Evolutionary conservation across 2,888 invertebrate genomes (phyloP).

Genomic region (Patella pellucida): DNA sequence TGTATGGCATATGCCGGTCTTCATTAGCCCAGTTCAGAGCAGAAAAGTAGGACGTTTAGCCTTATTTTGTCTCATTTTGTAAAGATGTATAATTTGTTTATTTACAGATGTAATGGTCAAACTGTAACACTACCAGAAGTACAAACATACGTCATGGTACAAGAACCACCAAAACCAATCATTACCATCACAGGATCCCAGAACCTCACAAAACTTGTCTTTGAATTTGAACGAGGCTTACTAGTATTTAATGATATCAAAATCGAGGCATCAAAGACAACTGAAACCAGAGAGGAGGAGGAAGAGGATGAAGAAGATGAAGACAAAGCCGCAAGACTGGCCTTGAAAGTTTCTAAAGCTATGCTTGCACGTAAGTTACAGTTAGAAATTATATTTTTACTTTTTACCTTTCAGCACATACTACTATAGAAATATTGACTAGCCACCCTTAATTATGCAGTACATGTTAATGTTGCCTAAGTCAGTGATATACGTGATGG

Average conservation of each 20-base stretch:
- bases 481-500: too few species aligned
- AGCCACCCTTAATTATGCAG: too few species aligned
- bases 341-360: conserved; percentile 43
- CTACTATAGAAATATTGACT: too few species aligned
- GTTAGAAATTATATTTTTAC: too few species aligned
- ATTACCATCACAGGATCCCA: conserved; percentile 85
- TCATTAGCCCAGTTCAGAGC: not conserved
- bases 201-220: conserved; percentile 87
- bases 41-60: not conserved
- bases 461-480: too few species aligned
- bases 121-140: conserved; percentile 66
- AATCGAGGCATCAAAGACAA: conserved; percentile 73
- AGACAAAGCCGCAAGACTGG: conserved; percentile 38
- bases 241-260: conserved; percentile 88
- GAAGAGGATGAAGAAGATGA: conserved; percentile 36
- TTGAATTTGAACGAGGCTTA: conserved; percentile 88
- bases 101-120: conserved; percentile 52
- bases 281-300: conserved; percentile 40
- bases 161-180: conserved; percentile 87
- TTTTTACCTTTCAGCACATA: too few species aligned
- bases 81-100: conserved; percentile 11
- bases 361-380: conserved; percentile 43
- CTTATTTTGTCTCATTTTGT: too few species aligned
- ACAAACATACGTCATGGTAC: conserved; percentile 88
- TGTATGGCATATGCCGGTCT: too few species aligned